Evolutionary conservation across 2,113 vertebrate species (phyloP).

Genomic region (Brachypteracias leptosomus): DNA sequence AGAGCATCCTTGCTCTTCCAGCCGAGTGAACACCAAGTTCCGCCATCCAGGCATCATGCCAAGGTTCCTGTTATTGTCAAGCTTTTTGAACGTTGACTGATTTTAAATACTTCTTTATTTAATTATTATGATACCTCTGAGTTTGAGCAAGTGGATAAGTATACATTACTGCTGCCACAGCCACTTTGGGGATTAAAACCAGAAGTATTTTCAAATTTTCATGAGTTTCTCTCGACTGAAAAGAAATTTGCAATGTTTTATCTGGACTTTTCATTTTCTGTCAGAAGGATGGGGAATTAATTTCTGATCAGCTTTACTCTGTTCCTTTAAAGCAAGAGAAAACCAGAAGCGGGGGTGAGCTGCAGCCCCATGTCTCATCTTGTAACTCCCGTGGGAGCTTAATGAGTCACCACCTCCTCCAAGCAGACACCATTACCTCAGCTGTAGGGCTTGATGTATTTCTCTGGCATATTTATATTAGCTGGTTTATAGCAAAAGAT

Average conservation of each 20-base stretch:
- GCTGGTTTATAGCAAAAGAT: not conserved
- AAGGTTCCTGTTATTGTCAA: not conserved
- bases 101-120: not conserved
- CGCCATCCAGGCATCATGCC: fast-evolving
- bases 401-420: not conserved
- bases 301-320: not conserved
- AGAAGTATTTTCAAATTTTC: not conserved
- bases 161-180: not conserved
- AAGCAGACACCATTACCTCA: not conserved
- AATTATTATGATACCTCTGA: not conserved
- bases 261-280: not conserved
- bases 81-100: not conserved
- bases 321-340: not conserved
- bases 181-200: not conserved
- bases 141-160: not conserved
- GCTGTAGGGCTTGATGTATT: not conserved
- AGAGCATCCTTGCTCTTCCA: not conserved
- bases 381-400: not conserved
- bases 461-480: not conserved
- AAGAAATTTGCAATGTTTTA: not conserved
- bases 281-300: not conserved
- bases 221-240: not conserved
- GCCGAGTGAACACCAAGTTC: not conserved
- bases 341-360: not conserved
- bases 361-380: not conserved